Evolutionary conservation across 2,797 vertebrate species (phyloP).

Genomic region (Myotis myotis): DNA sequence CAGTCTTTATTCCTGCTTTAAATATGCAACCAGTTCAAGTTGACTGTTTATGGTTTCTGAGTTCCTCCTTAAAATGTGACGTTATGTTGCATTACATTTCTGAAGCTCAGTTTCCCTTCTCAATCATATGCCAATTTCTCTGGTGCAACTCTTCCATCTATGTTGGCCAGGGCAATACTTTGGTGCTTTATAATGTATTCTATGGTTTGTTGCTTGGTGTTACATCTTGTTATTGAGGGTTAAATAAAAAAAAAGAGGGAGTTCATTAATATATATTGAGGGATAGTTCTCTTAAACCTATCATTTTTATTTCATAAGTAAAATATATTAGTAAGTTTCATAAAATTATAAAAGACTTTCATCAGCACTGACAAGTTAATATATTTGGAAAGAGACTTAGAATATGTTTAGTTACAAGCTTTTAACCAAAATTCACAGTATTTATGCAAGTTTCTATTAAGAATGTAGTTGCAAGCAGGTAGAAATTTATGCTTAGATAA

Average conservation of each 20-base stretch:
- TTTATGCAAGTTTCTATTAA: neutral
- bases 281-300: slow-evolving; percentile 29
- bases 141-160: neutral
- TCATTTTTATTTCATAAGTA: slow-evolving; percentile 42
- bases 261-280: neutral
- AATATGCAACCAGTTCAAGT: slow-evolving; percentile 29
- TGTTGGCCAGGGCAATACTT: neutral
- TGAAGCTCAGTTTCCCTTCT: neutral
- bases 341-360: slow-evolving; percentile 35
- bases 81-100: neutral
- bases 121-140: neutral
- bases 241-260: slow-evolving; percentile 40
- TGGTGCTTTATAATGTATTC: neutral
- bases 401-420: slow-evolving; percentile 15
- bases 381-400: neutral
- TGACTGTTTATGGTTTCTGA: neutral
- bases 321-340: slow-evolving; percentile 37
- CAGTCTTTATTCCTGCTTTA: slow-evolving; percentile 48
- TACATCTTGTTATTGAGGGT: slow-evolving; percentile 12
- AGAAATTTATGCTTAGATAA: slow-evolving; percentile 6
- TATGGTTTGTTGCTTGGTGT: slow-evolving; percentile 15
- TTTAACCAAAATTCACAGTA: slow-evolving; percentile 27
- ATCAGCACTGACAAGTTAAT: slow-evolving; percentile 43
- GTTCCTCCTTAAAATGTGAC: neutral
- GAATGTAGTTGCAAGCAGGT: neutral